phyloP scores from a whole-genome alignment of 2,888 invertebrate genomes.

The Synergus umbraculus region DNA sequence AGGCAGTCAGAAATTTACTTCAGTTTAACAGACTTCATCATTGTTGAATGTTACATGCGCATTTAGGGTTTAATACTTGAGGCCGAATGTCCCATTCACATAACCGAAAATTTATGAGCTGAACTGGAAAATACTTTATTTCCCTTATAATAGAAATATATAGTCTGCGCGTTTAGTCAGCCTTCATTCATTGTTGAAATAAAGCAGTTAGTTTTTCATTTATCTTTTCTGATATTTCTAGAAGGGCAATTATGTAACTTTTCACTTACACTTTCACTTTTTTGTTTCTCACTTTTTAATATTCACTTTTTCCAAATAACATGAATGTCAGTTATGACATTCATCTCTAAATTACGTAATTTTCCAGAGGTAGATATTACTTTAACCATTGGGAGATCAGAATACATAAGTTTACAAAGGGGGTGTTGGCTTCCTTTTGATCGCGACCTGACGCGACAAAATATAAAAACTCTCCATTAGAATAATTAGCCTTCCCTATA shows the following conservation, averaged over 20 bases:
- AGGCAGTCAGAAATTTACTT: background rate
- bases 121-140: background rate
- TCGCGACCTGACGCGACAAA: background rate
- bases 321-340: too few species aligned
- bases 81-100: too few species aligned
- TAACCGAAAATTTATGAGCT: background rate
- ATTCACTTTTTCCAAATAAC: too few species aligned
- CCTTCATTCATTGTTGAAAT: background rate
- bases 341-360: background rate
- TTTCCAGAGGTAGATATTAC: background rate
- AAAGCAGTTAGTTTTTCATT: too few species aligned
- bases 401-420: background rate
- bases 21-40: conserved; percentile 14
- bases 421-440: background rate
- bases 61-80: background rate
- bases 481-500: background rate
- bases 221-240: too few species aligned
- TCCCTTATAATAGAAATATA: background rate
- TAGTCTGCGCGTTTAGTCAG: too few species aligned
- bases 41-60: background rate
- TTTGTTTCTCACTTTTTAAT: too few species aligned
- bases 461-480: background rate
- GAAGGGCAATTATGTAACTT: too few species aligned
- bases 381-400: background rate
- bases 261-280: too few species aligned